phyloP scores from a whole-genome alignment of 1,140 invertebrate genomes.

The Tetramorium alpestre region DNA sequence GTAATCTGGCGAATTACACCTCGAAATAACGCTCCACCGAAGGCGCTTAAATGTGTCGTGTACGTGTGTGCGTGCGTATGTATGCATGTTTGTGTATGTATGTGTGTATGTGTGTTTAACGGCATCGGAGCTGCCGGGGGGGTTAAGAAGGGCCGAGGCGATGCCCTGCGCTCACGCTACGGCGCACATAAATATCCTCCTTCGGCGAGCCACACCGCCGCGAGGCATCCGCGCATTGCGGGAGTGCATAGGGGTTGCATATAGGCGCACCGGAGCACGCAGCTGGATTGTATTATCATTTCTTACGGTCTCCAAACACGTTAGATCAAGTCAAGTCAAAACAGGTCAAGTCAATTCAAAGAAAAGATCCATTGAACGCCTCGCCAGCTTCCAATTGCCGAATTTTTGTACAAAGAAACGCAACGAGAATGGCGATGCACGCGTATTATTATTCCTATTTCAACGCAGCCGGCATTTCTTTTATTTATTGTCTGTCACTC shows the following conservation, averaged over 20 bases:
- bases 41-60: not conserved
- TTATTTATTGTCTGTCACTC: not conserved
- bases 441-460: constrained; percentile 17
- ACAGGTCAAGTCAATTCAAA: not conserved
- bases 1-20: constrained; percentile 61
- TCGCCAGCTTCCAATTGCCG: not conserved
- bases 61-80: too few species aligned
- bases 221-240: constrained; percentile 47
- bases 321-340: not conserved
- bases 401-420: not conserved
- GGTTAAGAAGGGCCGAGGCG: constrained; percentile 13
- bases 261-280: constrained; percentile 21
- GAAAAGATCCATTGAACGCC: not conserved
- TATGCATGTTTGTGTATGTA: too few species aligned
- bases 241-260: constrained; percentile 20
- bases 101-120: not conserved
- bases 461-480: not conserved
- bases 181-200: constrained; percentile 73
- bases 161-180: constrained; percentile 73
- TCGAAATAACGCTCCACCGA: constrained; percentile 34
- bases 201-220: constrained; percentile 57
- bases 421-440: not conserved
- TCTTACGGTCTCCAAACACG: constrained; percentile 69
- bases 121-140: not conserved
- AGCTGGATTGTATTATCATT: constrained; percentile 71